Conservation (phyloP, 2,797 vertebrate species). For the Petrocephalus schoutedeni region DNA sequence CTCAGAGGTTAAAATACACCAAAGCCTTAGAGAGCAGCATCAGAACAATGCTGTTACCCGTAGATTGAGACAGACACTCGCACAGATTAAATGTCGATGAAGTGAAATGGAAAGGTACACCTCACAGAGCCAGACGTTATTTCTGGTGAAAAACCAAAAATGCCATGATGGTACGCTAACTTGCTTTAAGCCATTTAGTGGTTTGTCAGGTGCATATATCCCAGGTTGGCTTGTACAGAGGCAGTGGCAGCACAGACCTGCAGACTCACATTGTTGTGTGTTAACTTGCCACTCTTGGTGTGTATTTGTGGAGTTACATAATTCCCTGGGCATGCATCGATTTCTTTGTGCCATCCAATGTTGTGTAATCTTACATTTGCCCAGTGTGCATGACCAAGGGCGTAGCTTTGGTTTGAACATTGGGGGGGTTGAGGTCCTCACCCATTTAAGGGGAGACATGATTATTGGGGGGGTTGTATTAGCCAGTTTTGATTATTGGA, state of each 20-base stretch:
- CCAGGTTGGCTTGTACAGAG: not conserved
- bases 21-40: not conserved
- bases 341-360: not conserved
- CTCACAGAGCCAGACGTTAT: not conserved
- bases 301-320: not conserved
- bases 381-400: not conserved
- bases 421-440: too few relatives aligned
- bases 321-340: not conserved
- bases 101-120: not conserved
- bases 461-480: too few relatives aligned
- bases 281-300: not conserved
- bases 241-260: not conserved
- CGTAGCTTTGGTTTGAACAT: too few relatives aligned
- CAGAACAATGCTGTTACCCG: not conserved
- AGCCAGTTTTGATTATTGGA: too few relatives aligned
- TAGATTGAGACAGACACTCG: not conserved
- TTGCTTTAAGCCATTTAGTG: not conserved
- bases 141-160: not conserved
- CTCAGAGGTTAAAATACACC: not conserved
- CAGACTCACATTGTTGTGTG: not conserved
- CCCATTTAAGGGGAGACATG: too few relatives aligned
- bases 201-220: not conserved
- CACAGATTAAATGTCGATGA: not conserved
- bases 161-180: not conserved
- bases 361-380: not conserved